Percentiles rank a stretch among this genome's conserved stretches.
phyloP scores from a whole-genome alignment of 1,140 invertebrate genomes.

The Theocolax elegans region DNA sequence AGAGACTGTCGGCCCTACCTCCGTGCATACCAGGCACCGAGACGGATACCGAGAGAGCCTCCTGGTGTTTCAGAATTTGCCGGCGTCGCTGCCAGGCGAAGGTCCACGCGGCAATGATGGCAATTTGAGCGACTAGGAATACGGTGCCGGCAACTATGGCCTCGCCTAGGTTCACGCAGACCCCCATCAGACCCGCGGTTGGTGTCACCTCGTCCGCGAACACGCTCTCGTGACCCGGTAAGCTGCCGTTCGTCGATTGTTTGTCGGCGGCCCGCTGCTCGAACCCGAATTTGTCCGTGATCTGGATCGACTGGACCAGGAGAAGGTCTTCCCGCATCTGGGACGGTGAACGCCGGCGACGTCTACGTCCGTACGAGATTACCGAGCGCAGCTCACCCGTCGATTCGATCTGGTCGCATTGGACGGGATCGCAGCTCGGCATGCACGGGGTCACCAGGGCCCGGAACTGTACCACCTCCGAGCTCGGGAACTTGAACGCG shows the following conservation, averaged over 20 bases:
- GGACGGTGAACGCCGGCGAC: conserved; percentile 63
- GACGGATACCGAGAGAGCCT: conserved; percentile 69
- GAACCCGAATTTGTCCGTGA: conserved; percentile 91
- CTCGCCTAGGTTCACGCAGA: conserved; percentile 82
- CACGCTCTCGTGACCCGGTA: conserved; percentile 3
- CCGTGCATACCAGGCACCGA: conserved; percentile 69
- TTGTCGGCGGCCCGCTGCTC: conserved; percentile 68
- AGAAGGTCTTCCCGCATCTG: conserved; percentile 82
- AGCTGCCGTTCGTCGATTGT: not conserved
- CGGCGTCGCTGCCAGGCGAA: conserved; percentile 84
- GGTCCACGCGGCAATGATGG: conserved; percentile 84
- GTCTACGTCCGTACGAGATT: conserved; percentile 82
- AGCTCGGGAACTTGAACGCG: conserved; percentile 95
- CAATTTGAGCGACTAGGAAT: conserved; percentile 84
- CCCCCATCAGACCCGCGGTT: conserved; percentile 66
- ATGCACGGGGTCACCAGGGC: conserved; percentile 93
- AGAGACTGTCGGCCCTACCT: conserved; percentile 79
- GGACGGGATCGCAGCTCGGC: conserved; percentile 89
- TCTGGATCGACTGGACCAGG: conserved; percentile 90
- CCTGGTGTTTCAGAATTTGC: conserved; percentile 70
- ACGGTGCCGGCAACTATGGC: conserved; percentile 83
- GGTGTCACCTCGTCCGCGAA: conserved; percentile 61
- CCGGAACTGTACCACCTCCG: conserved; percentile 93
- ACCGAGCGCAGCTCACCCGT: conserved; percentile 84
- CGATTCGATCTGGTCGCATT: conserved; percentile 83